Percentiles rank a stretch among this genome's conserved stretches.
Conservation (phyloP, 2,888 invertebrate genomes). For the Hybos culiciformis region DNA sequence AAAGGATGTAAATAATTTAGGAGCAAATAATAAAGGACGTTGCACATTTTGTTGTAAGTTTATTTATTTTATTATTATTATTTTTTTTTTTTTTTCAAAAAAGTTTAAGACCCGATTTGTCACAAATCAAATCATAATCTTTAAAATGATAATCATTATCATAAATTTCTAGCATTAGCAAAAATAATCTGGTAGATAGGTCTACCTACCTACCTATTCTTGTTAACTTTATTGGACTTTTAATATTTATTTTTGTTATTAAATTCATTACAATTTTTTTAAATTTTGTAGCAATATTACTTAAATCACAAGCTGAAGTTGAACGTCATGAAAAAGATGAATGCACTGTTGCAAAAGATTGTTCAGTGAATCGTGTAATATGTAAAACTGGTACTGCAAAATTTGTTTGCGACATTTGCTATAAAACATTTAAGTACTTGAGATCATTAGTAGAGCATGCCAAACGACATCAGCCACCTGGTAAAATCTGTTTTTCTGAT, state of each 20-base stretch:
- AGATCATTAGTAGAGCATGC: conserved; percentile 21
- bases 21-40: background rate
- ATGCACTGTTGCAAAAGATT: background rate
- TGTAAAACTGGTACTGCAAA: background rate
- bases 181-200: too few species aligned
- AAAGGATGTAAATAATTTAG: too few species aligned
- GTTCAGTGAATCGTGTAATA: background rate
- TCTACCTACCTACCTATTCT: background rate
- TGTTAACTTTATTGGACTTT: background rate
- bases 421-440: background rate
- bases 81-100: too few species aligned
- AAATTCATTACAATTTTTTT: too few species aligned
- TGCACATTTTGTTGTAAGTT: background rate
- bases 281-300: too few species aligned
- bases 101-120: too few species aligned
- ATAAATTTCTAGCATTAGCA: too few species aligned
- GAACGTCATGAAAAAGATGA: background rate
- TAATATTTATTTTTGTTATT: background rate
- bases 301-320: too few species aligned
- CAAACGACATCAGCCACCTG: conserved; percentile 32
- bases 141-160: too few species aligned
- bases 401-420: conserved; percentile 1
- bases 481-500: too few species aligned
- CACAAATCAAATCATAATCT: too few species aligned
- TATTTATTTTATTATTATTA: background rate